phyloP scores from a whole-genome alignment of 30 jellyfish, hydroid and myxozoan species.

The Cassiopea xamachana region DNA sequence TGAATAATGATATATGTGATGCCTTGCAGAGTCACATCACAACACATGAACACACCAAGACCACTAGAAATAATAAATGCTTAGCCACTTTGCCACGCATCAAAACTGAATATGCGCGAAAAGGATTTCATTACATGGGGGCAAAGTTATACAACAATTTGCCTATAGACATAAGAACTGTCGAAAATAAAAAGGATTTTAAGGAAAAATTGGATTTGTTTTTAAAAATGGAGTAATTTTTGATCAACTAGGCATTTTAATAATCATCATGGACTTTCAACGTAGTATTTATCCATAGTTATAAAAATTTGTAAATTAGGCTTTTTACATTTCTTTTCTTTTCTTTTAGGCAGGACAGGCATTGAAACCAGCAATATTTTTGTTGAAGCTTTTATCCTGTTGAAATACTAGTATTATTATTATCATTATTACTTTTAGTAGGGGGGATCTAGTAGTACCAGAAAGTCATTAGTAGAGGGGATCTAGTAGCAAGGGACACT shows the following conservation, averaged over 20 bases:
- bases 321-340: constrained; percentile 30
- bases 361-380: constrained; percentile 15
- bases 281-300: neutral
- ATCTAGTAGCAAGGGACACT: no score
- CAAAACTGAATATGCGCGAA: neutral
- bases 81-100: constrained; percentile 59
- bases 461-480: no score
- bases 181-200: constrained; percentile 40
- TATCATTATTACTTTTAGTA: no score
- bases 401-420: constrained; percentile 17
- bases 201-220: constrained; percentile 29
- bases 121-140: constrained; percentile 22
- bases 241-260: neutral
- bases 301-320: neutral
- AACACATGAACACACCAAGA: constrained; percentile 43
- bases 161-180: constrained; percentile 34
- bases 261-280: constrained; percentile 28
- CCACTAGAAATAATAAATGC: constrained; percentile 55
- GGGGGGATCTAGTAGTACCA: no score
- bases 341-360: constrained; percentile 27
- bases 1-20: constrained; percentile 21
- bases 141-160: constrained; percentile 45
- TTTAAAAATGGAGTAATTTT: constrained; percentile 18
- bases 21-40: constrained; percentile 65
- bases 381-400: constrained; percentile 55